These are phyloP conservation scores for Mesorhabditis belari DNA, from an alignment of 2,888 invertebrate species.

Conservation along the genomic window DNA sequence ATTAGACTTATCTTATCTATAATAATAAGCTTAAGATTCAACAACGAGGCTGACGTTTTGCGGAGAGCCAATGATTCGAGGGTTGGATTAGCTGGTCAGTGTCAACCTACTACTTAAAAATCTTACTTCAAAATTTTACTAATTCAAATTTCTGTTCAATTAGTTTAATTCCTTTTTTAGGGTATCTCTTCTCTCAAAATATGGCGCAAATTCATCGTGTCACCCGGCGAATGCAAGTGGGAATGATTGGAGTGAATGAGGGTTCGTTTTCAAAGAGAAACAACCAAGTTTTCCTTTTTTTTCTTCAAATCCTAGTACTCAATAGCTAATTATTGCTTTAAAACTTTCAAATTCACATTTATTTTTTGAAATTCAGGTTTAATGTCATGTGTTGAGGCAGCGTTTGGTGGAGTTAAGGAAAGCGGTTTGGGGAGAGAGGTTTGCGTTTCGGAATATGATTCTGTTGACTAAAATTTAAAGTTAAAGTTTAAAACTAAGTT, in stretches of 20 bases:
- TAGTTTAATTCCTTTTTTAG: slow-evolving; percentile 55
- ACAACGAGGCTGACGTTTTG: slow-evolving; percentile 78
- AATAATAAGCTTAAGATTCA: slow-evolving; percentile 63
- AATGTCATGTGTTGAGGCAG: slow-evolving; percentile 81
- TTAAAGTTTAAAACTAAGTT: too few relatives aligned
- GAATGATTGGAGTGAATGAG: slow-evolving; percentile 84
- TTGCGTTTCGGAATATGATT: too few relatives aligned
- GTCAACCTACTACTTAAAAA: too few relatives aligned
- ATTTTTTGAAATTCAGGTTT: slow-evolving; percentile 68
- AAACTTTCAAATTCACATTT: too few relatives aligned
- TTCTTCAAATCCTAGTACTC: background rate
- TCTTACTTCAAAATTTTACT: too few relatives aligned
- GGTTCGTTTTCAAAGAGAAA: slow-evolving; percentile 14
- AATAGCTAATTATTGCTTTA: background rate
- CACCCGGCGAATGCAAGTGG: slow-evolving; percentile 75
- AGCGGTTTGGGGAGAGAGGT: slow-evolving; percentile 50
- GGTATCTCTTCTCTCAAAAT: slow-evolving; percentile 86
- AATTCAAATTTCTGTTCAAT: background rate
- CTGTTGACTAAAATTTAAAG: background rate
- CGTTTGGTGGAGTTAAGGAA: slow-evolving; percentile 93
- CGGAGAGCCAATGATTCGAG: slow-evolving; percentile 73
- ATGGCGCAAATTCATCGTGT: slow-evolving; percentile 84
- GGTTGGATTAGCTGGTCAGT: slow-evolving; percentile 76
- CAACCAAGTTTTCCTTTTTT: too few relatives aligned
- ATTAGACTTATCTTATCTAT: background rate